Evolutionary conservation across 2,888 invertebrate species (phyloP).

Genomic region (Nomada fabriciana): DNA sequence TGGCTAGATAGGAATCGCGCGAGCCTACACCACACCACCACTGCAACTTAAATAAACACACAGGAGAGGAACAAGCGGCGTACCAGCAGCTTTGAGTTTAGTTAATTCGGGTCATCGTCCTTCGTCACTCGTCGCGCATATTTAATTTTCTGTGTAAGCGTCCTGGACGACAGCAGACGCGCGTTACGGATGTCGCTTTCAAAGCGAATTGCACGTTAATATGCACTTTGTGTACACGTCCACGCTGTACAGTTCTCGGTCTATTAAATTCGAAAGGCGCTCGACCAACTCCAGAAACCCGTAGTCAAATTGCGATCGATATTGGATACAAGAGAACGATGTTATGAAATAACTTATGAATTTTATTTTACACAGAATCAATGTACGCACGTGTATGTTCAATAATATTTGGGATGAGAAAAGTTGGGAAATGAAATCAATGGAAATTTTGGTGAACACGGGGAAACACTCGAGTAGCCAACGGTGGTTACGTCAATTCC

Average conservation of each 20-base stretch:
- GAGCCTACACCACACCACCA: constrained; percentile 49
- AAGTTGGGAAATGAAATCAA: constrained; percentile 57
- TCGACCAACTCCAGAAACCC: constrained; percentile 35
- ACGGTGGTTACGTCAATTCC: constrained; percentile 53
- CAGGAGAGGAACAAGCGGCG: constrained; percentile 55
- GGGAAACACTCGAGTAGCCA: constrained; percentile 24
- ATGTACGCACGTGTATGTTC: constrained; percentile 14
- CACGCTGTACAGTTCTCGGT: constrained; percentile 36
- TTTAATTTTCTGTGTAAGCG: constrained; percentile 65
- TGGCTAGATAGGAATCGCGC: constrained; percentile 33
- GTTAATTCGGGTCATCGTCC: constrained; percentile 78
- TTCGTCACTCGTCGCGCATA: constrained; percentile 66
- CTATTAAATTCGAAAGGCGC: constrained; percentile 52
- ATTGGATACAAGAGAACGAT: not conserved
- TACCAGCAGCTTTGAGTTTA: constrained; percentile 68
- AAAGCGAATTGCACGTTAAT: constrained; percentile 49
- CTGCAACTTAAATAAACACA: constrained; percentile 71
- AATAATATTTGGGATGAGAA: constrained; percentile 11
- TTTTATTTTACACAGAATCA: not conserved
- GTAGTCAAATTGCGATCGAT: constrained; percentile 48
- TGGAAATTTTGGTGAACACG: constrained; percentile 33
- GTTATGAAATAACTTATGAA: no score
- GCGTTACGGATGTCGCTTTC: constrained; percentile 49
- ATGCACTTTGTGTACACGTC: constrained; percentile 33
- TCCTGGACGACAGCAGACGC: constrained; percentile 35